Evolutionary conservation across 2,888 invertebrate species (phyloP).

Genomic region (Nomada hirtipes): DNA sequence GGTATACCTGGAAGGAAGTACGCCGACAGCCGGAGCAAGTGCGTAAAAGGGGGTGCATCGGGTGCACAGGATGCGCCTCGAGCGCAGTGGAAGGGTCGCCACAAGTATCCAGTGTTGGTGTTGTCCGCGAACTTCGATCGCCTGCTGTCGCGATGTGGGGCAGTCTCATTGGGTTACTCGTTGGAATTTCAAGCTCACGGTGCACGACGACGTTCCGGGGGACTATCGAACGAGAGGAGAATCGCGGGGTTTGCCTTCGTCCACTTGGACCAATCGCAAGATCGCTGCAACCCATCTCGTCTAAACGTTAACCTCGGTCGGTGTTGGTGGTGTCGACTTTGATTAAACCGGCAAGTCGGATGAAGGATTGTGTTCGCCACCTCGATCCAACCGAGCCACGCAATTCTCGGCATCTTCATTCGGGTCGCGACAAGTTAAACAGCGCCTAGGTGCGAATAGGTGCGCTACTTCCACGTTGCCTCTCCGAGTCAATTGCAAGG

Average conservation of each 20-base stretch:
- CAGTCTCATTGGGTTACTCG: neutral
- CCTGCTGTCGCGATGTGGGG: neutral
- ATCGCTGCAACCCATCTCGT: too few relatives aligned
- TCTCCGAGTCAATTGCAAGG: neutral
- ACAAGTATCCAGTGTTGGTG: slow-evolving; percentile 44
- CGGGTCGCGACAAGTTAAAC: too few relatives aligned
- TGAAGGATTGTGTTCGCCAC: neutral
- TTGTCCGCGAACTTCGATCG: slow-evolving; percentile 46
- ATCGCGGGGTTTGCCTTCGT: neutral
- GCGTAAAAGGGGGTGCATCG: slow-evolving; percentile 72
- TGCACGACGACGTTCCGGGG: neutral
- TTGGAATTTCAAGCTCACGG: neutral
- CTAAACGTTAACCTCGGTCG: neutral
- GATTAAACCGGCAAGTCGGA: neutral
- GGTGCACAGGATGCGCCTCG: slow-evolving; percentile 63
- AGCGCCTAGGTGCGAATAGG: too few relatives aligned
- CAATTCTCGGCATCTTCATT: too few relatives aligned
- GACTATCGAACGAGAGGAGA: neutral
- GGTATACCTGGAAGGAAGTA: slow-evolving; percentile 72
- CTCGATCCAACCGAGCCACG: too few relatives aligned
- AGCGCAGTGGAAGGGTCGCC: slow-evolving; percentile 48
- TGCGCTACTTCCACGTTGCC: too few relatives aligned
- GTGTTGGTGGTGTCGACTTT: slow-evolving; percentile 1
- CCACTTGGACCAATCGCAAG: too few relatives aligned
- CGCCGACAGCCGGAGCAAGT: slow-evolving; percentile 61